Percentiles rank a stretch among this genome's conserved stretches.
Evolutionary conservation across 2,888 invertebrate genomes (phyloP).

Genomic region (Helleia helle): DNA sequence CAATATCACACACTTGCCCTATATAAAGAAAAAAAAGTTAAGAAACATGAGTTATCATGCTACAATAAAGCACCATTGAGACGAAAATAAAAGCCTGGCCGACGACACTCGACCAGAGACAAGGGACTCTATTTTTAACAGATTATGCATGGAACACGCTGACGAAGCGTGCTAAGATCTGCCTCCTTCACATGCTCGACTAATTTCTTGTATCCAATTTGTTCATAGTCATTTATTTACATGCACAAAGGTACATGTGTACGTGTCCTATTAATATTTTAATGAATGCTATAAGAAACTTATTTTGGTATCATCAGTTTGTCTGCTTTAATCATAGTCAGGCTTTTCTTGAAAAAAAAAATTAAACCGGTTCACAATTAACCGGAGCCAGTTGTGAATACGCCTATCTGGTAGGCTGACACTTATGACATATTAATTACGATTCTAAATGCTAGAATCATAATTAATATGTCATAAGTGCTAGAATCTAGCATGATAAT

Average conservation of each 20-base stretch:
- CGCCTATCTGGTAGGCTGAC: no score
- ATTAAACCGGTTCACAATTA: no score
- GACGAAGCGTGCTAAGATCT: conserved; percentile 26
- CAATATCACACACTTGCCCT: background rate
- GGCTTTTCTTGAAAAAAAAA: no score
- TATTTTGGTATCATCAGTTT: no score
- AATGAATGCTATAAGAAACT: no score
- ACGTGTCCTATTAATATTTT: background rate
- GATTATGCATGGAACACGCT: conserved; percentile 56
- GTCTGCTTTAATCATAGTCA: no score
- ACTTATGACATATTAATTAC: no score
- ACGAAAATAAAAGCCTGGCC: conserved; percentile 28
- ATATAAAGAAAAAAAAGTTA: conserved; percentile 6
- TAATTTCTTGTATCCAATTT: conserved; percentile 18
- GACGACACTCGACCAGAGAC: conserved; percentile 34
- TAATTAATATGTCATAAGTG: no score
- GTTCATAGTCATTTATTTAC: background rate
- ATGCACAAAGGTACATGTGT: background rate
- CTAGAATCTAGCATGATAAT: no score
- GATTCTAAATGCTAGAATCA: no score
- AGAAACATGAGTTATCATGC: conserved; percentile 21
- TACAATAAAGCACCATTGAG: conserved; percentile 34
- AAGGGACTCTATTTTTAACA: conserved; percentile 57
- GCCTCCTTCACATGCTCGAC: conserved; percentile 21
- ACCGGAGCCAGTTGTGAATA: no score